Conservation (phyloP, 2,888 invertebrate genomes). For the Isotomurus palustris region DNA sequence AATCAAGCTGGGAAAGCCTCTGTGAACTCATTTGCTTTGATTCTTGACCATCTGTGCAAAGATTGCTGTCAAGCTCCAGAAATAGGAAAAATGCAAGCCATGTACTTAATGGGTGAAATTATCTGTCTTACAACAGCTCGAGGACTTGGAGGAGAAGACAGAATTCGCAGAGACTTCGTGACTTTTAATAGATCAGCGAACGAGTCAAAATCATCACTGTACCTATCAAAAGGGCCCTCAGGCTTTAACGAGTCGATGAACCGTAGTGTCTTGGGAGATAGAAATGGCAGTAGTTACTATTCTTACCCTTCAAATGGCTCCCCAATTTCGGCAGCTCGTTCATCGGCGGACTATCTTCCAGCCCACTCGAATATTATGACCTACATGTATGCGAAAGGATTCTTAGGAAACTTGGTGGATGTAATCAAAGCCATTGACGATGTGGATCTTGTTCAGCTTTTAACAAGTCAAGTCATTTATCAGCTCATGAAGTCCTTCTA, state of each 20-base stretch:
- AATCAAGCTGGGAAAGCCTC: conserved; percentile 14
- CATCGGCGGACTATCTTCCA: not conserved
- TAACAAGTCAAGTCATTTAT: conserved; percentile 20
- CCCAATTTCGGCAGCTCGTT: too few relatives aligned
- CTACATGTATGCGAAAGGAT: conserved; percentile 38
- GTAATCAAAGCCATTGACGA: conserved; percentile 36
- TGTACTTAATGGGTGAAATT: conserved; percentile 44
- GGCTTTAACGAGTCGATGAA: too few relatives aligned
- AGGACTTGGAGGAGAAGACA: conserved; percentile 29
- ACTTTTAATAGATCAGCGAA: not conserved
- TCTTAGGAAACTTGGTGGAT: conserved; percentile 37
- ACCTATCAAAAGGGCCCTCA: too few relatives aligned
- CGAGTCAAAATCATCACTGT: too few relatives aligned
- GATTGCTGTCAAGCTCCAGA: conserved; percentile 38
- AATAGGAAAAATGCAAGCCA: conserved; percentile 39
- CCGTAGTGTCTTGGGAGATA: too few relatives aligned
- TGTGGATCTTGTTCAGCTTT: conserved; percentile 31
- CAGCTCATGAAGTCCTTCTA: conserved; percentile 36
- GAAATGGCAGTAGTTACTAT: too few relatives aligned
- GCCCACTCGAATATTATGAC: conserved; percentile 14
- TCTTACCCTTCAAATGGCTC: too few relatives aligned
- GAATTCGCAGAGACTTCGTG: not conserved
- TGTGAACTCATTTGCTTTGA: conserved; percentile 28
- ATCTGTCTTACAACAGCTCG: conserved; percentile 30
- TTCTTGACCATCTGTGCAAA: conserved; percentile 36